Base-by-base conservation (phyloP, 1,140 invertebrate species). In the Chrysopa pallens region DNA sequence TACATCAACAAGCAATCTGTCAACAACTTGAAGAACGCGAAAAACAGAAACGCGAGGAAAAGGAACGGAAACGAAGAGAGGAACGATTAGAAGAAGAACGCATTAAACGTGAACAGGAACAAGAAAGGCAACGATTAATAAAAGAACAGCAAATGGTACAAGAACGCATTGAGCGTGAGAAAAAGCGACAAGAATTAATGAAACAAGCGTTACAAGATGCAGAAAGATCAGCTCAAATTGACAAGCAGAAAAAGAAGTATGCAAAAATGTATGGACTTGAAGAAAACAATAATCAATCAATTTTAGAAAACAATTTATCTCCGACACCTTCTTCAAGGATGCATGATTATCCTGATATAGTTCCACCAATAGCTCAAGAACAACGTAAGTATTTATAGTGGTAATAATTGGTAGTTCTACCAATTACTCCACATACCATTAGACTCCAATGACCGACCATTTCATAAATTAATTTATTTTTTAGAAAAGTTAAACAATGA, bases 11-110 rank as follows among this genome's bases (percentile, higher is more conserved):
- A 35, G 78, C 76, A 8, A 80, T 84, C 46, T 68, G 77, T 46
- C 69, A 70, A 53, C 80, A 84, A 52, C 59, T 83, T 29, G 76
- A 80, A 56, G 79, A 81, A 53, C 67, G 72, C 39, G 76, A 82
- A 50, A 67, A 66, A 49, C 63, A 64, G 31, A 65, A 70, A 8
- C 70, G 69, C 52, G 74, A 79, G 53, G 80, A 82, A 54, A 69
- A 64, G 36, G 71, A 77, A 51, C 65, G 57, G 40, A 60, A 66
- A 41, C 49, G 73, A 40, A 60, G 58, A 50, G 78, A 82, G 53
- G 78, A 82, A 57, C 63, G 60, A 42, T 63, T 73, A 48, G 78
- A 80, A 56, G 78, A 81, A 49, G 60, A 76, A 40, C 63, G 78
- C 46, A 73, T 81, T 36, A 65, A 68, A 49, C 66, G 66, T 45